Evolutionary conservation across 1,140 invertebrate species (phyloP).

Genomic region (Atta cephalotes): DNA sequence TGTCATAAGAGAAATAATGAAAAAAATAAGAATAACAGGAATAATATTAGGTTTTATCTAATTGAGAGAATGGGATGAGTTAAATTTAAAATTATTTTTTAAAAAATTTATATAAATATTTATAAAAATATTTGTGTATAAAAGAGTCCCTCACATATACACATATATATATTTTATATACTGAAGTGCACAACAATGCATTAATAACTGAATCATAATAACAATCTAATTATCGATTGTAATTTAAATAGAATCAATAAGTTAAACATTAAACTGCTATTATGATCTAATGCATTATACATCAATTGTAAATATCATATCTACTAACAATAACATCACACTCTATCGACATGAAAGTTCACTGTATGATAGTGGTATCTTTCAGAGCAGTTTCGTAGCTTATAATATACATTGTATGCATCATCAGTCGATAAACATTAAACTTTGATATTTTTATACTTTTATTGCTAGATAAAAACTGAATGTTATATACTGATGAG

Average conservation of each 20-base stretch:
- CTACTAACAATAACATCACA: not conserved
- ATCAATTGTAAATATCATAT: not conserved
- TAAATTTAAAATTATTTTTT: not conserved
- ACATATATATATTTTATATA: too few relatives aligned
- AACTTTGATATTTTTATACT: not conserved
- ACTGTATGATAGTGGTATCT: constrained; percentile 28
- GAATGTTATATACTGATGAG: not conserved
- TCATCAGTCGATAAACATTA: not conserved
- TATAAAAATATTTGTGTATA: not conserved
- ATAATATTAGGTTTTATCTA: not conserved
- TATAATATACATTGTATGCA: not conserved
- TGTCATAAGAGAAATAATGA: not conserved
- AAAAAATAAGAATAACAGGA: not conserved
- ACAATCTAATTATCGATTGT: too few relatives aligned
- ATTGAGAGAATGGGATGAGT: not conserved
- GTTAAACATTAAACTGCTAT: too few relatives aligned
- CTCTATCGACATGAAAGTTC: not conserved
- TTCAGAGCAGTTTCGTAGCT: not conserved
- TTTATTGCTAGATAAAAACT: not conserved
- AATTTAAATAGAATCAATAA: too few relatives aligned
- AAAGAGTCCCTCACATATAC: not conserved
- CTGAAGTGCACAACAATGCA: too few relatives aligned
- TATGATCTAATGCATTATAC: too few relatives aligned
- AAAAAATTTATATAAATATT: not conserved
- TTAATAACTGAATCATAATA: too few relatives aligned